A percentile compares a stretch with the other conserved stretches of the same genome.
Evolutionary conservation across 2,888 invertebrate genomes (phyloP).

Genomic region (Heterodera filipjevi): DNA sequence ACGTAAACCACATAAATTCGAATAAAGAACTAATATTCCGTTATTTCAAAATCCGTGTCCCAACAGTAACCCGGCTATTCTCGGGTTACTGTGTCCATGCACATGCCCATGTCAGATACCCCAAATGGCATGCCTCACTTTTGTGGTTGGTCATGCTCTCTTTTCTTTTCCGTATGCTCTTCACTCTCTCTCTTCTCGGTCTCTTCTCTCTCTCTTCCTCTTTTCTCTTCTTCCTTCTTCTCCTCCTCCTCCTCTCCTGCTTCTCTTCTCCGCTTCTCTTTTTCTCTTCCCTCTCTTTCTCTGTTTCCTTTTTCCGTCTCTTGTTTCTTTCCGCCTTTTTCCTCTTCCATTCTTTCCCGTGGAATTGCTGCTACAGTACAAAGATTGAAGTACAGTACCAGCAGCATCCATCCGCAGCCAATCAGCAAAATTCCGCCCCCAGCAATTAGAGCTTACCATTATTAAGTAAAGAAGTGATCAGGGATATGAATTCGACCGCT

Average conservation of each 20-base stretch:
- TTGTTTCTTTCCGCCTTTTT: not conserved
- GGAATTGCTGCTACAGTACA: slow-evolving; percentile 27
- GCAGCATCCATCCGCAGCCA: slow-evolving; percentile 40
- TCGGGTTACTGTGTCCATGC: no score
- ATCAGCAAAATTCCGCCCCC: slow-evolving; percentile 38
- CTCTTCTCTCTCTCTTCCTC: not conserved
- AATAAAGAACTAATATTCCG: no score
- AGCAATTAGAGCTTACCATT: slow-evolving; percentile 29
- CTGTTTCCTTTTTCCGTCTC: not conserved
- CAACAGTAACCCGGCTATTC: no score
- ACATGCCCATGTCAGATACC: no score
- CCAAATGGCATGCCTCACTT: no score
- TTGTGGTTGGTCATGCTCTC: not conserved
- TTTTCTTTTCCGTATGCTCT: not conserved
- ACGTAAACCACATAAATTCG: no score
- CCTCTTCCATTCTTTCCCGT: not conserved
- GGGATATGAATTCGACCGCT: not conserved
- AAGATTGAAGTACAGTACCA: slow-evolving; percentile 44
- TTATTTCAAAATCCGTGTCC: no score
- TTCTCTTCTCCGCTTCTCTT: not conserved
- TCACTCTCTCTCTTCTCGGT: not conserved
- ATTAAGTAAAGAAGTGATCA: not conserved
- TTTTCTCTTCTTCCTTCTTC: not conserved
- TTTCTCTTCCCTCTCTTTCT: not conserved
- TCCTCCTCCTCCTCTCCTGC: not conserved